Evolutionary conservation across 35 echinoderm and acorn worm genomes (phyloP), one percentile per base, ranked within the genome.

Genomic region (Apostichopus japonicus): DNA sequence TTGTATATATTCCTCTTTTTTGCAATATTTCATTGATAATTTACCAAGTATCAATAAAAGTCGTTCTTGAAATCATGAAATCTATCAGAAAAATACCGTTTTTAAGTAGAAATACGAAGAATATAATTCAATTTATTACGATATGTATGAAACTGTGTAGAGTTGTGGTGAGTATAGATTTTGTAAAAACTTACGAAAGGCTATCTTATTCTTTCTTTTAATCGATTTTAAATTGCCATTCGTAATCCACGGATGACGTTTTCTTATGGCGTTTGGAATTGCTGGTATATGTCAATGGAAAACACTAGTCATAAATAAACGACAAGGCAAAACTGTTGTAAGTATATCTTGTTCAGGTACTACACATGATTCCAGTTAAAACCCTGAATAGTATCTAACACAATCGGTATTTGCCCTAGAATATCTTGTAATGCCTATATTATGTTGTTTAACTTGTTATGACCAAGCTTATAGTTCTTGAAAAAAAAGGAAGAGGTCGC

Each of bases 81-180:
- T 15, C 13, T 54, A 53, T 81, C 79, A 81, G 76, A 81, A 81
- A 81, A 81, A 54, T 81, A 81, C 79, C 44, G 8, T 6, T 25
- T 53, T 17, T 81, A n/a, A n/a, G n/a, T 81, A 1, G 27, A 81
- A 44, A 54, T 81, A 53, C 79, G 23, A 81, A 77, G 6, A 81
- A 81, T 81, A 14, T 81, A 33, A 53, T 53, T 53, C 11, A 81
- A 81, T 17, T 81, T 81, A 15, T 81, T 81, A 53, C 79, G 9
- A 81, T 81, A 81, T 7, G 16, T 5, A 81, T 53, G 79, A 81
- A 81, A 81, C 15, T 53, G 24, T 4, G 17, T 33, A 6, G 23
- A 81, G 10, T 24, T 10, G 53, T 14, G 16, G 44, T 53, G 2
- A 52, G 44, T 24, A 8, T n/a, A 33, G 3, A 54, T 13, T 8